phyloP scores from a whole-genome alignment of 2,113 vertebrate species.

The Excalfactoria chinensis region DNA sequence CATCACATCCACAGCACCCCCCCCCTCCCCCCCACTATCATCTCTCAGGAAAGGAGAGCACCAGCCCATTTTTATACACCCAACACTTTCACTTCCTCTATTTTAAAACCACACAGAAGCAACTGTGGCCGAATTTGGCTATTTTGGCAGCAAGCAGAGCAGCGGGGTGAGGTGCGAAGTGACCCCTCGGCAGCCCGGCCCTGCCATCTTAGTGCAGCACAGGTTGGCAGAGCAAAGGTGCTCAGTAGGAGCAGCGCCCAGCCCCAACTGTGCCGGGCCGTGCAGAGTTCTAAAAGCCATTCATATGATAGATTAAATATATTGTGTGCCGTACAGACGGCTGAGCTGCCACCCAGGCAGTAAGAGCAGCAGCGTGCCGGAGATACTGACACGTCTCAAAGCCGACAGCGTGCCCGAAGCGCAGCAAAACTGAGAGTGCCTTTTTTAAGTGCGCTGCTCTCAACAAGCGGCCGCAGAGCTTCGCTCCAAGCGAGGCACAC shows the following conservation, averaged over 20 bases:
- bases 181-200: background rate
- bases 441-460: background rate
- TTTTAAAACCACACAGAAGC: accelerated
- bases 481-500: background rate
- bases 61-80: background rate
- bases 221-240: background rate
- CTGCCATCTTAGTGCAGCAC: background rate
- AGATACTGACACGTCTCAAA: background rate
- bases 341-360: background rate
- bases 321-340: accelerated
- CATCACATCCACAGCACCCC: background rate
- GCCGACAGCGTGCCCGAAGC: background rate
- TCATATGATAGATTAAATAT: background rate
- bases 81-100: background rate
- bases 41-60: background rate
- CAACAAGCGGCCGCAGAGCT: background rate
- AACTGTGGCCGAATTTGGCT: accelerated
- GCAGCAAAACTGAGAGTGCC: background rate
- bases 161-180: too few relatives aligned
- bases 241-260: background rate
- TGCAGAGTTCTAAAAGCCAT: background rate
- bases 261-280: background rate
- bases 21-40: background rate
- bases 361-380: background rate
- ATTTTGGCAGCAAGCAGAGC: background rate